These are phyloP conservation scores for Rhinichthys osculus DNA, from an alignment of 2,797 vertebrate genomes.

Conservation along the genomic window DNA sequence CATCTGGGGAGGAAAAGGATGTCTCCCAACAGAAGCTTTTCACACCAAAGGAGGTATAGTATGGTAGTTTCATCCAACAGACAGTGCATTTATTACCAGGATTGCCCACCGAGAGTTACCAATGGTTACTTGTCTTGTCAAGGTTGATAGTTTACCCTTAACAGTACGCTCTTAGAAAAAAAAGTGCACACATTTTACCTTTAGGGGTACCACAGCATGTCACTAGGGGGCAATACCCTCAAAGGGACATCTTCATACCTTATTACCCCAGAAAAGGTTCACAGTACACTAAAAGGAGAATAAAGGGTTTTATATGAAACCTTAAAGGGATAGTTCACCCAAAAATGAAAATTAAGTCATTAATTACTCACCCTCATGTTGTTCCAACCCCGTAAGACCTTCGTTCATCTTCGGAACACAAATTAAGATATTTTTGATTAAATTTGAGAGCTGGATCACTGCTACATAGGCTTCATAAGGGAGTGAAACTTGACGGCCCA, in stretches of 20 bases:
- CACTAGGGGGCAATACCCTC: background rate
- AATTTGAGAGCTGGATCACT: no score
- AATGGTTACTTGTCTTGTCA: background rate
- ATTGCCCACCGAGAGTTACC: background rate
- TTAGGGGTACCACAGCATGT: background rate
- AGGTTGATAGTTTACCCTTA: background rate
- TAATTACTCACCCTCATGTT: no score
- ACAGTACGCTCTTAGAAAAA: background rate
- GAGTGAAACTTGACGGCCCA: no score
- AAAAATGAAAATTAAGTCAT: no score
- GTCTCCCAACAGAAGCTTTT: constrained; percentile 76
- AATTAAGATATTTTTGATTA: no score
- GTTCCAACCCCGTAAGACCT: no score
- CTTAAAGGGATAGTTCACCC: background rate
- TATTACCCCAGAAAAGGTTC: background rate
- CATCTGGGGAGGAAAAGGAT: constrained; percentile 72
- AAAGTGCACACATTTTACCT: background rate
- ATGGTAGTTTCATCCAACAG: background rate
- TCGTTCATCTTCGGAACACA: no score
- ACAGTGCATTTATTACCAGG: background rate
- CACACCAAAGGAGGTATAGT: constrained; percentile 85
- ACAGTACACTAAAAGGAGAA: background rate
- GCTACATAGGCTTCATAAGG: no score
- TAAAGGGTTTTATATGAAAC: background rate
- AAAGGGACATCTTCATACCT: background rate